phyloP scores from a whole-genome alignment of 1,140 invertebrate genomes.

The Penaeus chinensis region DNA sequence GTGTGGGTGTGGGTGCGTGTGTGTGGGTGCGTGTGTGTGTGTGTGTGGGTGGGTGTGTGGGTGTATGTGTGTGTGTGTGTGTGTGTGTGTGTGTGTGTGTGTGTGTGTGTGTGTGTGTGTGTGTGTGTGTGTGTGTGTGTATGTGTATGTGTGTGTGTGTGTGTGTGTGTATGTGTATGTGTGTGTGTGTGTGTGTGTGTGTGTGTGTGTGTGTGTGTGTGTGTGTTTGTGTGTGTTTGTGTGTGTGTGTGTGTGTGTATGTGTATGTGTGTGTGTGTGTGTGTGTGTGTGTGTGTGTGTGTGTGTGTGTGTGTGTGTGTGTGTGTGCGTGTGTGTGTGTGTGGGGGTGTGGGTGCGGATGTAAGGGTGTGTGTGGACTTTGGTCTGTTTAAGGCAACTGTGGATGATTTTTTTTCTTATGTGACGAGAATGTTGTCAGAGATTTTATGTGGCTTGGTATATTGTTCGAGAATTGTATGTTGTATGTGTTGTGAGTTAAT shows the following conservation, averaged over 20 bases:
- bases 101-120: slow-evolving; percentile 4
- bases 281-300: slow-evolving; percentile 3
- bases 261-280: slow-evolving; percentile 7
- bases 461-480: no score
- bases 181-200: not conserved
- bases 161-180: not conserved
- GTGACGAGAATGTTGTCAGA: no score
- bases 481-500: no score
- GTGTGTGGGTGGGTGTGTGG: not conserved
- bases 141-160: not conserved
- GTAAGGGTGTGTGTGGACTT: no score
- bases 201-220: slow-evolving; percentile 9
- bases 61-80: slow-evolving; percentile 7
- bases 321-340: no score
- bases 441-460: no score
- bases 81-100: no score
- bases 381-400: no score
- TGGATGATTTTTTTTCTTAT: no score
- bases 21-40: slow-evolving; percentile 3
- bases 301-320: slow-evolving; percentile 11
- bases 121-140: not conserved
- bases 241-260: slow-evolving; percentile 34
- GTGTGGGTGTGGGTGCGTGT: slow-evolving; percentile 18
- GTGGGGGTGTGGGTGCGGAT: not conserved
- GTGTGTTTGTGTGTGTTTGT: not conserved